Percentiles rank a stretch among this genome's conserved stretches.
Evolutionary conservation across 2,113 vertebrate genomes (phyloP).

Genomic region (Natator depressus): DNA sequence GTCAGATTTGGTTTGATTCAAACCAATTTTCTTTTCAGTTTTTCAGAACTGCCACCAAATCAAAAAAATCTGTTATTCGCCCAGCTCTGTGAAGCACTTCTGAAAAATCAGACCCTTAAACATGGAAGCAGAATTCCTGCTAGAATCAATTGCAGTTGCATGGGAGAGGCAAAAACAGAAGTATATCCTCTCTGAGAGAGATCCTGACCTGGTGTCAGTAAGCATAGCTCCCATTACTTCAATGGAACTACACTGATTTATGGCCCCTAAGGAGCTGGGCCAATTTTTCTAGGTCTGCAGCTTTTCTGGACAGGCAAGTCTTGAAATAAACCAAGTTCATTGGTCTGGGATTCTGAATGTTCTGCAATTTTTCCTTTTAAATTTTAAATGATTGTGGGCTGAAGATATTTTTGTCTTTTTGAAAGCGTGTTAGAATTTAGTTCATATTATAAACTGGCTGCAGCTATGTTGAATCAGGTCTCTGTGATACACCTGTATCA

Average conservation of each 20-base stretch:
- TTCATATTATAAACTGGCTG: neutral
- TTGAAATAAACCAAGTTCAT: neutral
- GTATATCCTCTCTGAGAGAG: neutral
- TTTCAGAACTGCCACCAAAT: neutral
- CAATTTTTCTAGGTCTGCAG: neutral
- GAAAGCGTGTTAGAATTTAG: neutral
- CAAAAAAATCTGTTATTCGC: neutral
- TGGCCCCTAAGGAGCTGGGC: neutral
- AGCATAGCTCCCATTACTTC: neutral
- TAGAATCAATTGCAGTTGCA: neutral
- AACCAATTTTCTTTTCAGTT: neutral
- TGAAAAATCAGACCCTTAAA: neutral
- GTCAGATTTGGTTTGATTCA: neutral
- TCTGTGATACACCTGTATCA: neutral
- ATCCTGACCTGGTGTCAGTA: neutral
- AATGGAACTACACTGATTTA: neutral
- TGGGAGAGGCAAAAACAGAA: neutral
- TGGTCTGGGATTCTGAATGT: neutral
- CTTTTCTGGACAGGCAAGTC: neutral
- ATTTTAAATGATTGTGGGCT: neutral
- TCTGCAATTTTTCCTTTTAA: neutral
- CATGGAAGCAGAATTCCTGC: neutral
- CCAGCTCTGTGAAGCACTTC: neutral
- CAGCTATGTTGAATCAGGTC: neutral
- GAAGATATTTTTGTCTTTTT: neutral